phyloP scores from a whole-genome alignment of 2,888 invertebrate species.

The Mantis religiosa region DNA sequence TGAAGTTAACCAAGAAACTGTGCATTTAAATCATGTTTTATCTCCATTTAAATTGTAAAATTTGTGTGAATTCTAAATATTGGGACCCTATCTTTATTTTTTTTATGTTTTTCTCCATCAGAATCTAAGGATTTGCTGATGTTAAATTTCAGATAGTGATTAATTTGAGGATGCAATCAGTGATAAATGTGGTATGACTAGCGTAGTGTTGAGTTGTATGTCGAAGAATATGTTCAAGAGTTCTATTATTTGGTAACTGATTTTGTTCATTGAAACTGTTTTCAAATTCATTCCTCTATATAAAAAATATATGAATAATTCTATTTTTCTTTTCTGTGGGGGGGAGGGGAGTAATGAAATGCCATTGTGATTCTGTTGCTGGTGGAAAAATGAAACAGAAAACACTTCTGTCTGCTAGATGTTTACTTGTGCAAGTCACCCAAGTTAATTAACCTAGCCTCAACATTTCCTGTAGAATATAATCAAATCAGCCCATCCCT shows the following conservation, averaged over 20 bases:
- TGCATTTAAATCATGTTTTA: not conserved
- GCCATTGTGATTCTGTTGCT: not conserved
- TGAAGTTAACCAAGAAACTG: not conserved
- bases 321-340: conserved; percentile 11
- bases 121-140: not conserved
- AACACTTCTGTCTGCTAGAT: not conserved
- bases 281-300: conserved; percentile 19
- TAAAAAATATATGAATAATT: conserved; percentile 8
- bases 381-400: not conserved
- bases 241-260: conserved; percentile 16
- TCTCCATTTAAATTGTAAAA: not conserved
- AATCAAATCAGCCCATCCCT: no score
- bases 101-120: not conserved
- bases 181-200: not conserved
- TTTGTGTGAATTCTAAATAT: not conserved
- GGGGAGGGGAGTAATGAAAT: not conserved
- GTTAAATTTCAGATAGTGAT: not conserved
- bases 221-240: conserved; percentile 7
- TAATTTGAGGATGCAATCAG: not conserved
- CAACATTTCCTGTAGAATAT: no score
- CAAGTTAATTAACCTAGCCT: not conserved
- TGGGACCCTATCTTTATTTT: not conserved
- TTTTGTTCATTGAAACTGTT: conserved; percentile 13
- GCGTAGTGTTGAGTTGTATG: conserved; percentile 2
- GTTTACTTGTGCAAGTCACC: not conserved